Evolutionary conservation across 2,797 vertebrate genomes (phyloP), one percentile per base, ranked within the genome.

Genomic region (Cyclura pinguis): DNA sequence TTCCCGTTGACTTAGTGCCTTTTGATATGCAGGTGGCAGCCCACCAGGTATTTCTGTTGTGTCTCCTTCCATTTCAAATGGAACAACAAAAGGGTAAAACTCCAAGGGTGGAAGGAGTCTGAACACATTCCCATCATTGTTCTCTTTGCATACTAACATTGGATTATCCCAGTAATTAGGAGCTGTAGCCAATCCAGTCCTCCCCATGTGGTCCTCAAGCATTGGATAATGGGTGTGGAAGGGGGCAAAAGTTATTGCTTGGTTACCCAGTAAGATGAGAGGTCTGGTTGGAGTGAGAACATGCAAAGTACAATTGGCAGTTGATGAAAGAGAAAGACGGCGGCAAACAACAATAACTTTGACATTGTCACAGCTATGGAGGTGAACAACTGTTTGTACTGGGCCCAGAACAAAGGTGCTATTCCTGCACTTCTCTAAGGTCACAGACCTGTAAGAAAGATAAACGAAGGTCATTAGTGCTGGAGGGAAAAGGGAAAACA

Each of bases 161-260:
- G 99, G 99, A 67, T 93, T 97, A 91, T 99, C 97, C 99, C 99
- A 99, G 95, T 93, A 93, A 90, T 98, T 99, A 6, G 99, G 99
- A 84, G 99, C 97, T 0, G 99, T 99, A 1, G 99, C 99, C 84
- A 99, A 97, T 29, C 99, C 99, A 22, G 97, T 98, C 12, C 97
- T 98, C 92, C 98, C 99, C 99, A 99, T 99, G 92, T 99, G 98
- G 86, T 99, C 99, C 95, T 99, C 99, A 84, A 99, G 96, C 97
- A 98, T 97, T 8, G 99, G 98, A 86, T 99, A 99, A 92, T 99
- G 97, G 0, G 98, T 99, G 95, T 99, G 98, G 96, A 98, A 99
- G 69, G 99, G 99, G 62, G 98, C 99, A 91, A 99, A 97, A 35
- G 97, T 98, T 76, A 98, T 96, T 16, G 95, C 96, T 4, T 95